Conservation (phyloP, 2,113 vertebrate species). For the Rhinoptilus africanus region DNA sequence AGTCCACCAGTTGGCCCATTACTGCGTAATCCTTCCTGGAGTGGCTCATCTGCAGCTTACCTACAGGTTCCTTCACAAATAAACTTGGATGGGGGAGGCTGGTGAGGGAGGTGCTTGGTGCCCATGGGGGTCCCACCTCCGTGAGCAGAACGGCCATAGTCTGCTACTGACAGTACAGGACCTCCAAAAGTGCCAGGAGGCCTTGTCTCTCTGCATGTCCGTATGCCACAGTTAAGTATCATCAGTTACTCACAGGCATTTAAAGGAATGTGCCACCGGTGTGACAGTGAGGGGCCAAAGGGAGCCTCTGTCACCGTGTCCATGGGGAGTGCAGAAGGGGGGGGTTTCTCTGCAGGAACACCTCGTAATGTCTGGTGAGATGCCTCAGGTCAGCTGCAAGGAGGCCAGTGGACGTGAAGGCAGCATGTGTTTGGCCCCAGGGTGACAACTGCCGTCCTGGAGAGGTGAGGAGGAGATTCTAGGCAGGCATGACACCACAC, state of each 20-base stretch:
- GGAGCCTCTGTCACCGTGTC: background rate
- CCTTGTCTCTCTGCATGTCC: background rate
- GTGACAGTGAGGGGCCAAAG: background rate
- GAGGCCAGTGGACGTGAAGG: background rate
- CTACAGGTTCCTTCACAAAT: background rate
- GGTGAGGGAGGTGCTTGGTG: background rate
- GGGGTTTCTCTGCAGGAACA: background rate
- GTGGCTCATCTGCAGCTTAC: background rate
- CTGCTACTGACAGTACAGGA: background rate
- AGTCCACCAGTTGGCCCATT: background rate
- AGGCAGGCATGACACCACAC: background rate
- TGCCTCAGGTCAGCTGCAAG: background rate
- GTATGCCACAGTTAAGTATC: background rate
- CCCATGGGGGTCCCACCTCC: background rate
- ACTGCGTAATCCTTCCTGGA: background rate
- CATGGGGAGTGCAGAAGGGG: background rate
- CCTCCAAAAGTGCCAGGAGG: background rate
- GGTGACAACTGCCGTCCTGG: background rate
- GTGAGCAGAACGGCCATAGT: background rate
- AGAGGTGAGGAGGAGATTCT: background rate
- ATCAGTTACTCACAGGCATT: background rate
- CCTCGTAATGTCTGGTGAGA: background rate
- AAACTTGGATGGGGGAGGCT: background rate
- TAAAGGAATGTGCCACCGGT: background rate
- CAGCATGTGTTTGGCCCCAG: background rate